Evolutionary conservation across 1,140 invertebrate species (phyloP), one percentile per base, ranked within the genome.

Genomic region (Sitobion miscanthi): DNA sequence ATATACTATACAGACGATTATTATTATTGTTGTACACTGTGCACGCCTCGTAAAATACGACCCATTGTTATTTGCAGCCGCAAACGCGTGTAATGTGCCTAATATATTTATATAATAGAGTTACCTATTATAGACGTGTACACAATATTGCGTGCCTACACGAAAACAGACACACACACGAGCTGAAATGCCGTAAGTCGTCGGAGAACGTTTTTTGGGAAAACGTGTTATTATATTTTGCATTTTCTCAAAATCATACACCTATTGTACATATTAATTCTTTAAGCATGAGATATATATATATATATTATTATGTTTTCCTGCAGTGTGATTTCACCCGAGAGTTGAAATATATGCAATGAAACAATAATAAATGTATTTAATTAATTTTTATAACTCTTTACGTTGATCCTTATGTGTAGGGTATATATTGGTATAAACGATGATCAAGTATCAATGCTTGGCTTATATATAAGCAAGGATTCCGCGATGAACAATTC

Each of bases 1-100:
- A n/a, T 30, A n/a, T 30, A 62, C 57, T 35, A n/a, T n/a, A n/a
- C 14, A 17, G 30, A 69, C 62, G n/a, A 69, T 69, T 30, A 69
- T 69, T 30, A 69, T 69, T 54, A 23, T 54, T 69, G 11, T n/a
- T 69, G n/a, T 17, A 69, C 14, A 30, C 30, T n/a, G 62, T 69
- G 30, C n/a, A n/a, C 47, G 5, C 30, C 8, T 90, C 45, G 42
- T 57, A 62, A 90, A 90, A 90, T 90, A 90, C 52, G 89, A 90
- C 35, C 54, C 21, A 90, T 90, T 90, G 88, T 90, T 90, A 35
- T 54, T 54, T 69, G 30, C 62, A n/a, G 62, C 62, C 30, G n/a
- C 30, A 69, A 69, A n/a, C 30, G 30, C 30, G 30, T 69, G 17
- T 69, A 69, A n/a, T 69, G 14, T n/a, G n/a, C 9, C 1, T 47